phyloP scores from a whole-genome alignment of 1,140 invertebrate genomes.

The Tetraneura akinire region DNA sequence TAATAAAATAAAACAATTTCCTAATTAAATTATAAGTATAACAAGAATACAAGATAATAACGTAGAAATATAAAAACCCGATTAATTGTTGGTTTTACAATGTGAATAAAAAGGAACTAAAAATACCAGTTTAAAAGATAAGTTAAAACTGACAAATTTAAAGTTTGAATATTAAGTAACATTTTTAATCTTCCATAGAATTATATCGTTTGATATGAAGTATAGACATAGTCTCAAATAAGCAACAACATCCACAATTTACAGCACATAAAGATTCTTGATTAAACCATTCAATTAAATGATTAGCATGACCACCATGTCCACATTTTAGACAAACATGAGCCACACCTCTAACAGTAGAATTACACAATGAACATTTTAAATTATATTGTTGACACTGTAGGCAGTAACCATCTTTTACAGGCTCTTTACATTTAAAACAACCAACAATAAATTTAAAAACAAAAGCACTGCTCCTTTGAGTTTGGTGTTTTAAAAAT shows the following conservation, averaged over 20 bases:
- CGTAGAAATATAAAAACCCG: not conserved
- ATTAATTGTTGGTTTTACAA: not conserved
- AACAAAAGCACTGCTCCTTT: slow-evolving; percentile 61
- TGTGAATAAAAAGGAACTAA: slow-evolving; percentile 19
- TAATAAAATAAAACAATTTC: no score
- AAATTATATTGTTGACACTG: slow-evolving; percentile 73
- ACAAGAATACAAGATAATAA: no score
- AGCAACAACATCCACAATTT: slow-evolving; percentile 88
- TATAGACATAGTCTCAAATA: slow-evolving; percentile 64
- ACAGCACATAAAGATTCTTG: slow-evolving; percentile 69
- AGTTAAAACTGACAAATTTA: not conserved
- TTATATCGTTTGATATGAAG: slow-evolving; percentile 45
- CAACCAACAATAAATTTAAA: slow-evolving; percentile 80
- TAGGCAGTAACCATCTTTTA: slow-evolving; percentile 66
- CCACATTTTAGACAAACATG: slow-evolving; percentile 84
- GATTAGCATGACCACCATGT: slow-evolving; percentile 85
- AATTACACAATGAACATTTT: slow-evolving; percentile 80
- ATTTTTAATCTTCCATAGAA: slow-evolving; percentile 28
- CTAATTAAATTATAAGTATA: no score
- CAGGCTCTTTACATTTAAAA: slow-evolving; percentile 65
- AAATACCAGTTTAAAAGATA: not conserved
- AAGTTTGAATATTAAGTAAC: not conserved
- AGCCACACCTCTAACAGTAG: slow-evolving; percentile 76
- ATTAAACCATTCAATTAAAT: slow-evolving; percentile 80
- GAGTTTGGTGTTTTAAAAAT: slow-evolving; percentile 67